Evolutionary conservation across 2,113 vertebrate genomes (phyloP).

Genomic region (Theristicus caerulescens): DNA sequence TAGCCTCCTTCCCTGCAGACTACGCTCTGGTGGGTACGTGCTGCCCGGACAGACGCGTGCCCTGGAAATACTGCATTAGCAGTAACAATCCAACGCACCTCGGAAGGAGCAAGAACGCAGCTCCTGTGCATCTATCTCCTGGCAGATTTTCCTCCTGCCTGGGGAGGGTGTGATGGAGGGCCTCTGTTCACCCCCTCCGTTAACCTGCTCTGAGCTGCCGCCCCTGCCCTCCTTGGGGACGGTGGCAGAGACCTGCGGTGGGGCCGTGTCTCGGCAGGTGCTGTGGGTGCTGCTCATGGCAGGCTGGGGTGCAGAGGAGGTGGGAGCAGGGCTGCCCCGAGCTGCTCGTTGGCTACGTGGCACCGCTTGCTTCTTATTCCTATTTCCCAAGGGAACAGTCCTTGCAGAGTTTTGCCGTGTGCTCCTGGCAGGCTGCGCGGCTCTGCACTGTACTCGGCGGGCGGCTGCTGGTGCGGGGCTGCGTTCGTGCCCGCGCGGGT

Average conservation of each 20-base stretch:
- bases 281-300: not conserved
- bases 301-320: not conserved
- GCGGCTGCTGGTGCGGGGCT: not conserved
- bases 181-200: not conserved
- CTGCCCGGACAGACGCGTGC: not conserved
- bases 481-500: fast-evolving
- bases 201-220: not conserved
- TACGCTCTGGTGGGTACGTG: not conserved
- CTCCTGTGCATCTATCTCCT: not conserved
- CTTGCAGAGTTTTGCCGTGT: not conserved
- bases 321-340: not conserved
- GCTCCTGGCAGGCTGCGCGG: not conserved
- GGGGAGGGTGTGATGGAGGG: not conserved
- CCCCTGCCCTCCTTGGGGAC: not conserved
- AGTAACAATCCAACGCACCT: too few species aligned
- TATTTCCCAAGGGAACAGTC: not conserved
- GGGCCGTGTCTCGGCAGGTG: fast-evolving
- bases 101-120: fast-evolving
- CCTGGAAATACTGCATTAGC: not conserved
- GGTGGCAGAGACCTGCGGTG: not conserved
- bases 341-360: not conserved
- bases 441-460: not conserved
- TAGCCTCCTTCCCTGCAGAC: too few species aligned
- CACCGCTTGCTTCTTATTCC: not conserved
- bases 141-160: not conserved